Percentiles rank a stretch among this genome's conserved stretches.
These are phyloP conservation scores for Kryptolebias marmoratus DNA, from an alignment of 2,113 vertebrate species.

Conservation along the genomic window DNA sequence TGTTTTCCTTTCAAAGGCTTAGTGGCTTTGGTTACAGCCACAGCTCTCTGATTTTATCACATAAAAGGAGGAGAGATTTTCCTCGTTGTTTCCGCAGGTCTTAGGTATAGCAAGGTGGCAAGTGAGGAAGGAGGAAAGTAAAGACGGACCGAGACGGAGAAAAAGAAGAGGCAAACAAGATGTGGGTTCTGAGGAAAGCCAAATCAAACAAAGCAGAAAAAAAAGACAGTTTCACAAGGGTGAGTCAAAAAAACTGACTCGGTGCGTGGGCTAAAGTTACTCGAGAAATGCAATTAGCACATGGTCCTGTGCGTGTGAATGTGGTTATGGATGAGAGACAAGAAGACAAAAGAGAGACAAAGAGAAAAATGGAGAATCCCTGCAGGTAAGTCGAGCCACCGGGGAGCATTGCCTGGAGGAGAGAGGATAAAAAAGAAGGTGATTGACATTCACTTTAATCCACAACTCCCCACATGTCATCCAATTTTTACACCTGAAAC, in stretches of 20 bases:
- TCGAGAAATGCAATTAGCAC: constrained; percentile 56
- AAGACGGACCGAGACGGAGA: constrained; percentile 13
- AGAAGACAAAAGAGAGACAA: constrained; percentile 29
- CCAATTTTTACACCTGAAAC: constrained; percentile 66
- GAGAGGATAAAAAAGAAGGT: constrained; percentile 63
- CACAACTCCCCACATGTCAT: constrained; percentile 64
- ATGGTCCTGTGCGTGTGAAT: constrained; percentile 39
- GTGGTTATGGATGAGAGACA: constrained; percentile 33
- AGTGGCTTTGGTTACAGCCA: constrained; percentile 45
- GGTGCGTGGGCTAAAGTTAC: constrained; percentile 32
- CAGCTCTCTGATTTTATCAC: constrained; percentile 61
- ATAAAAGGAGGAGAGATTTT: constrained; percentile 51
- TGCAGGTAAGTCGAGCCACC: constrained; percentile 57
- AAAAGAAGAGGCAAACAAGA: constrained; percentile 43
- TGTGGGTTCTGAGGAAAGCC: constrained; percentile 23
- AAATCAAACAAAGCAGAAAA: constrained; percentile 16
- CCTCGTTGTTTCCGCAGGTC: constrained; percentile 41
- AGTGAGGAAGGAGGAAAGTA: constrained; percentile 22
- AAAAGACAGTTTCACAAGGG: not conserved
- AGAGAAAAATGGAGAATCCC: constrained; percentile 55
- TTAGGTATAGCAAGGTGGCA: constrained; percentile 56
- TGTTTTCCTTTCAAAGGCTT: constrained; percentile 48
- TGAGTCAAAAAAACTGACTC: constrained; percentile 35
- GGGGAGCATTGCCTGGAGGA: constrained; percentile 59
- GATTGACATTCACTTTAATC: constrained; percentile 77